Evolutionary conservation across 2,113 vertebrate species (phyloP), one percentile per base, ranked within the genome.

Genomic region (Tachycineta bicolor): DNA sequence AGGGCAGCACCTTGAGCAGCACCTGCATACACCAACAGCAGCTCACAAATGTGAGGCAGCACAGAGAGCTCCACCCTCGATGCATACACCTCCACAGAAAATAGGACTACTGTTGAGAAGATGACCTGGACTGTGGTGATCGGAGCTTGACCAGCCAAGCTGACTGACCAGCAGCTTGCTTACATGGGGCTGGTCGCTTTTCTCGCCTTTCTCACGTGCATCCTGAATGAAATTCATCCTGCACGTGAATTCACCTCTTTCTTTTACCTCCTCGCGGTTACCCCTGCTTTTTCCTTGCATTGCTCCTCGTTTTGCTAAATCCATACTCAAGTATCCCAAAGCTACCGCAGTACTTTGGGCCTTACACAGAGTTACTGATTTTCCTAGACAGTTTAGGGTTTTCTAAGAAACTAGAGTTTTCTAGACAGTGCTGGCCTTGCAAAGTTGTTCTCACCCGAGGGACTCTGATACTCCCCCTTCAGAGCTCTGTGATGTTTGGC

Each of bases 71-170:
- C 47, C 34, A 8, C 39, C 37, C 67, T 52, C 2, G 0, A 1
- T 10, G 26, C 46, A 5, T 10, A 10, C 5, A 20, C 12, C 8
- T 13, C 23, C 29, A 9, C 39, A 67, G 69, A 39, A 49, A 26
- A 41, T 0, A 37, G 24, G 26, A 20, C 28, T 81, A 37, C 56
- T 26, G 15, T 21, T 53, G 37, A 70, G 50, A 53, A 63, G 43
- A 23, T 62, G 50, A 17, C 15, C 12, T 62, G 25, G n/a, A 26
- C 81, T 59, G 19, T 29, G 21, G 56, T 25, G 29, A 14, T 26
- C 0, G 0, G 28, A 24, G 15, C 17, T 77, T 64, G 44, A 50
- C 56, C 60, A 59, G 49, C 64, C 55, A 55, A 50, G 31, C 3
- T 16, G n/a, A 5, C 19, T 37, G 34, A 53, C 46, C 46, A 53